Conservation (phyloP, 2,888 invertebrate species). For the Agriopis marginaria region DNA sequence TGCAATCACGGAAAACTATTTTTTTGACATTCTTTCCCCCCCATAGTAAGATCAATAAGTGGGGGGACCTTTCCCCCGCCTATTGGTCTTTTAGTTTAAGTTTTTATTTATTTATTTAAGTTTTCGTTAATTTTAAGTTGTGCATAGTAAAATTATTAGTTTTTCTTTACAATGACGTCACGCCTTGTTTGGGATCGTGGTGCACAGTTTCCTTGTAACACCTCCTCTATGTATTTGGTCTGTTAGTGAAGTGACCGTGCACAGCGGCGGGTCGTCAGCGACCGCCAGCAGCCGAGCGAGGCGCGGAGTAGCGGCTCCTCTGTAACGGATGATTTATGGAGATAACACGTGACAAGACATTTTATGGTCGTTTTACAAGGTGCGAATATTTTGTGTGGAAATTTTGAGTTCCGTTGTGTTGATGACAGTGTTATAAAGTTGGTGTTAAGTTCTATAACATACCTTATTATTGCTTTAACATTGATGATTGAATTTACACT, state of each 20-base stretch:
- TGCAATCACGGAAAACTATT: not conserved
- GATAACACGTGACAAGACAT: conserved; percentile 20
- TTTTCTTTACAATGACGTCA: not conserved
- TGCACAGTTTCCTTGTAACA: not conserved
- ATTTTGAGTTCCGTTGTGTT: not conserved
- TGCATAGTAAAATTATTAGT: too few relatives aligned
- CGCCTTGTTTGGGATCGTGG: too few relatives aligned
- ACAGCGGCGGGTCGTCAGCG: conserved; percentile 23
- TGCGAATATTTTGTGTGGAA: conserved; percentile 13
- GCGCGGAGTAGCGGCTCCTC: conserved; percentile 20
- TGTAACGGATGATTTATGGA: conserved; percentile 25
- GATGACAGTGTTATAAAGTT: not conserved
- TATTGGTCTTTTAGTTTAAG: too few relatives aligned
- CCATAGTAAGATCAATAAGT: too few relatives aligned
- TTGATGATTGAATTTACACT: not conserved
- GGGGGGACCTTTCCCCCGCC: too few relatives aligned
- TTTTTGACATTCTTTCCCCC: not conserved
- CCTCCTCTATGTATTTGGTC: not conserved
- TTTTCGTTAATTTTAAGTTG: too few relatives aligned
- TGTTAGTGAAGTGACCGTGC: conserved; percentile 1
- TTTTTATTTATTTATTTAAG: too few relatives aligned
- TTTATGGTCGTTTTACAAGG: conserved; percentile 16
- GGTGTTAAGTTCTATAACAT: not conserved
- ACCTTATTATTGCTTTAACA: not conserved
- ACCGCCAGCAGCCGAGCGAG: conserved; percentile 5